Evolutionary conservation across 2,888 invertebrate genomes (phyloP).

Genomic region (Vannuccia rotundouncinata): DNA sequence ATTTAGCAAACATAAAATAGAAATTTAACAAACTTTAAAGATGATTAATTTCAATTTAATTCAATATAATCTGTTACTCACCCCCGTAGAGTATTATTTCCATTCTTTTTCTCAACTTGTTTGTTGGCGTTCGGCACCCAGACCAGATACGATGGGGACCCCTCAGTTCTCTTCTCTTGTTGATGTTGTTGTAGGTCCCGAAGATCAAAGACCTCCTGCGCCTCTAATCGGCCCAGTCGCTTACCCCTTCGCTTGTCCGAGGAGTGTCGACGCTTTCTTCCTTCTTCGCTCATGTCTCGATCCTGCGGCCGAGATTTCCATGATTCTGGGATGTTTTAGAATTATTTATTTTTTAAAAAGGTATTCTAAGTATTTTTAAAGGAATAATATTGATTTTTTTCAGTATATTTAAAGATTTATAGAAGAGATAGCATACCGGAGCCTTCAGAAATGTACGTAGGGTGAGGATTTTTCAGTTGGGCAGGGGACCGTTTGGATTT

Average conservation of each 20-base stretch:
- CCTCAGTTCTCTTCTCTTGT: background rate
- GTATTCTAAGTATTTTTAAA: too few relatives aligned
- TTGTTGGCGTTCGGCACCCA: slow-evolving; percentile 15
- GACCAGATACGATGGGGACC: background rate
- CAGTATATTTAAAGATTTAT: too few relatives aligned
- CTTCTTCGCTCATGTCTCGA: background rate
- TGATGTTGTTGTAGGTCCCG: background rate
- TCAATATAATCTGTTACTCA: too few relatives aligned
- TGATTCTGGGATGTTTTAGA: too few relatives aligned
- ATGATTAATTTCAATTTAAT: too few relatives aligned
- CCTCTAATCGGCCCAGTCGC: background rate
- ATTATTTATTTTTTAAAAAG: too few relatives aligned
- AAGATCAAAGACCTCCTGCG: slow-evolving; percentile 6
- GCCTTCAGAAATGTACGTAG: background rate
- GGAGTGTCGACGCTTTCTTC: background rate
- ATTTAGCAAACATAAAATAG: too few relatives aligned
- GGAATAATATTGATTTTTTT: too few relatives aligned
- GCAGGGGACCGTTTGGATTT: background rate
- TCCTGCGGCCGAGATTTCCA: background rate
- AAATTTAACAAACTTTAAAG: too few relatives aligned
- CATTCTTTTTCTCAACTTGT: background rate
- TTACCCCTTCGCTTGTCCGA: background rate
- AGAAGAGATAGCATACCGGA: too few relatives aligned
- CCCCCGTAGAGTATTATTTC: background rate
- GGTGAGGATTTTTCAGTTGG: background rate